phyloP scores from a whole-genome alignment of 1,140 invertebrate genomes.

The Temnothorax nylanderi region DNA sequence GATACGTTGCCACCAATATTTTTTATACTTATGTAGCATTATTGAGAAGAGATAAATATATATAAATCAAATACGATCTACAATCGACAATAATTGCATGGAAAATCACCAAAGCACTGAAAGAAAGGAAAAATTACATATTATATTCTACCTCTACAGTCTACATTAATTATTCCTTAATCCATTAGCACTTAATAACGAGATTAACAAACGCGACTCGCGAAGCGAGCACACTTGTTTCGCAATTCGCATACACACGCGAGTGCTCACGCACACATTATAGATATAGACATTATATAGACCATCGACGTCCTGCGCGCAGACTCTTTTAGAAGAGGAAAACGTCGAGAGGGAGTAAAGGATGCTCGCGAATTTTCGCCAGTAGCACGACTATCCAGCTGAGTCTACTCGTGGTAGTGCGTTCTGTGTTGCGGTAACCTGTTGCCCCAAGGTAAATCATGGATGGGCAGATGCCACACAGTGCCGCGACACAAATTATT shows the following conservation, averaged over 20 bases:
- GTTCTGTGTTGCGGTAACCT: not conserved
- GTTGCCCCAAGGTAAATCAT: slow-evolving; percentile 10
- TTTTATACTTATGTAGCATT: not conserved
- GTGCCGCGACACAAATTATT: slow-evolving; percentile 8
- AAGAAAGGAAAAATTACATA: not conserved
- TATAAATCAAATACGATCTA: not conserved
- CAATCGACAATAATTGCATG: not conserved
- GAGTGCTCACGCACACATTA: not conserved
- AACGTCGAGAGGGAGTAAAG: slow-evolving; percentile 56
- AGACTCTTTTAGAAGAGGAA: slow-evolving; percentile 29
- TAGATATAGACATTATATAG: not conserved
- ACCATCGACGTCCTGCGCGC: slow-evolving; percentile 22
- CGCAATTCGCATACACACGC: not conserved
- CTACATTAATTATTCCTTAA: not conserved
- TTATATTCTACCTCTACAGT: not conserved
- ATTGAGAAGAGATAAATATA: not conserved
- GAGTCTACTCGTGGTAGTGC: not conserved
- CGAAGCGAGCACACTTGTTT: not conserved
- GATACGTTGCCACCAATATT: not conserved
- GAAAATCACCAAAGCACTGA: not conserved
- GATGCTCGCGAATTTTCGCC: slow-evolving; percentile 61
- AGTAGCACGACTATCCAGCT: slow-evolving; percentile 24
- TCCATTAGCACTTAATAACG: not conserved
- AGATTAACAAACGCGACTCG: not conserved
- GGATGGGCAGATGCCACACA: not conserved